phyloP scores from a whole-genome alignment of 1,140 invertebrate species.

The Lerema accius region DNA sequence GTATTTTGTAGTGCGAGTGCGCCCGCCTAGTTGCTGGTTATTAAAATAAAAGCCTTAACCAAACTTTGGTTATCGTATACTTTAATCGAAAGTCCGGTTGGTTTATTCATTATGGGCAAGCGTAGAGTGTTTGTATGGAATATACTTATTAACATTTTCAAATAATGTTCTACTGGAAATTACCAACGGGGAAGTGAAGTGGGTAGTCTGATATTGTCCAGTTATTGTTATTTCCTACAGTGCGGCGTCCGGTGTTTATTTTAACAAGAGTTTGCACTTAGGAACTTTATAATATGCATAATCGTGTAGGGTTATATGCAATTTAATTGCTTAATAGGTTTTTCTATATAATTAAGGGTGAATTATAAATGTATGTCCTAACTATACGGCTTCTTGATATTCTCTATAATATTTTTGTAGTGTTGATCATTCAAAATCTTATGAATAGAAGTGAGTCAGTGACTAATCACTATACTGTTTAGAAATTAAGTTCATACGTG shows the following conservation, averaged over 20 bases:
- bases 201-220: conserved; percentile 33
- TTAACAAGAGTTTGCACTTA: conserved; percentile 23
- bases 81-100: conserved; percentile 14
- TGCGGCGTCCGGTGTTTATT: conserved; percentile 20
- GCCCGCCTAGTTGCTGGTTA: background rate
- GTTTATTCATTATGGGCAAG: conserved; percentile 20
- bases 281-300: conserved; percentile 1
- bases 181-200: conserved; percentile 15
- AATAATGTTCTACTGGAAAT: conserved; percentile 22
- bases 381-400: too few species aligned
- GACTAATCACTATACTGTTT: too few species aligned
- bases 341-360: too few species aligned
- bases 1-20: too few species aligned
- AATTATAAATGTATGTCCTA: too few species aligned
- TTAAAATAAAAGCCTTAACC: background rate
- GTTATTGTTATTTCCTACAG: conserved; percentile 38
- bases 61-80: conserved; percentile 15
- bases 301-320: background rate
- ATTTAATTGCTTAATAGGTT: too few species aligned
- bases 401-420: too few species aligned
- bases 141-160: conserved; percentile 29
- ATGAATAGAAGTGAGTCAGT: too few species aligned
- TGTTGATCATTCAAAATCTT: too few species aligned
- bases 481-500: conserved; percentile 16
- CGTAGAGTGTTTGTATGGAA: conserved; percentile 13